These are phyloP conservation scores for Halcyon malimbica DNA, from an alignment of 2,113 vertebrate species.

Conservation along the genomic window DNA sequence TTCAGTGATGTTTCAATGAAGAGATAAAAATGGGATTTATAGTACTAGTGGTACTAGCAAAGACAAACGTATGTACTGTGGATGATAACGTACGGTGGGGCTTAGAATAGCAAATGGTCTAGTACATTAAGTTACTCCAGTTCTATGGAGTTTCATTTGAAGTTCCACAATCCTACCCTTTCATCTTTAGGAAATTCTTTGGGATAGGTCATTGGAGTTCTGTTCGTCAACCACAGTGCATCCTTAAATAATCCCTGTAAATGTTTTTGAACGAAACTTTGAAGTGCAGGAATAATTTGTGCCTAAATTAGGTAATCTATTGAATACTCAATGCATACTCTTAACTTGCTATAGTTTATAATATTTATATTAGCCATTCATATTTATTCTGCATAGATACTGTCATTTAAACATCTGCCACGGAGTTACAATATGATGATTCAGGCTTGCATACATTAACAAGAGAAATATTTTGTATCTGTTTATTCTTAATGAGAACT, in stretches of 20 bases:
- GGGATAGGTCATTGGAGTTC: neutral
- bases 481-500: slow-evolving; percentile 49
- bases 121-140: neutral
- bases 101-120: neutral
- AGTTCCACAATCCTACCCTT: neutral
- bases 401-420: slow-evolving; percentile 59
- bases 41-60: neutral
- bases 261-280: neutral
- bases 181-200: neutral
- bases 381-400: slow-evolving; percentile 42
- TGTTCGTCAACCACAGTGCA: neutral
- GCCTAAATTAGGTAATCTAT: neutral
- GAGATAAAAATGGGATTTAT: neutral
- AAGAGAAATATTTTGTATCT: slow-evolving; percentile 13
- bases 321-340: neutral
- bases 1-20: neutral
- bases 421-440: slow-evolving; percentile 28
- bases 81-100: neutral
- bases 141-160: neutral
- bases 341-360: slow-evolving; percentile 43
- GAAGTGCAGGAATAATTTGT: neutral
- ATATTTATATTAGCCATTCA: slow-evolving; percentile 23
- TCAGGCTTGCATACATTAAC: slow-evolving; percentile 51
- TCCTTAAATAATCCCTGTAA: neutral
- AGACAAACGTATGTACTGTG: neutral